Base-by-base conservation (phyloP, 1,140 invertebrate species). In the Lasioglossum albipes region DNA sequence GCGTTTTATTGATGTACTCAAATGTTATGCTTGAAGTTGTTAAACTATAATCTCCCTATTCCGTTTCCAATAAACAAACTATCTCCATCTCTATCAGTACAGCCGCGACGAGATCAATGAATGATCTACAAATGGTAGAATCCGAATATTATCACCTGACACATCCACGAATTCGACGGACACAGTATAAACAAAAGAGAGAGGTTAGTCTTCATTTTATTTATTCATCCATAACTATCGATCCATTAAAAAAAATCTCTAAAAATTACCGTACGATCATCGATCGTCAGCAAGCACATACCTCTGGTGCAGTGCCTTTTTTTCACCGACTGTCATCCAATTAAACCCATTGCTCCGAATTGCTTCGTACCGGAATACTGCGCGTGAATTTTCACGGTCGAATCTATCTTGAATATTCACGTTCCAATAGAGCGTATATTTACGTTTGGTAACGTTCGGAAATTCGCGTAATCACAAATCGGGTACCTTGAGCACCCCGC, bases 391-490 rank as follows among this genome's bases (percentile, higher is more conserved):
- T 42, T 5, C 20, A 6, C 52, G 16, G 41, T 41, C 20, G 12
- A 68, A 75, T 45, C n/a, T 10, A 27, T 7, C 20, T 41, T 27
- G 7, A 27, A 2, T 16, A 42, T 54, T 69, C 20, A 4, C 9
- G 36, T 20, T 27, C 69, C 42, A 66, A 61, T 45, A 45, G 64
- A 66, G 10, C 22, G 57, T 22, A 49, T 49, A 49, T 45, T 66
- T 80, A 65, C 41, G n/a, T 42, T 31, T 27, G 13, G 69, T 13
- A 61, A 62, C 52, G 45, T 41, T 71, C 42, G 31, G 36, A 79
- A 79, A 87, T 84, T 82, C 54, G 10, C 67, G 52, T 68, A 84
- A 87, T 87, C 83, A 75, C 49, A 52, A n/a, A n/a, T n/a, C n/a
- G n/a, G n/a, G n/a, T n/a, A n/a, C n/a, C n/a, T n/a, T n/a, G n/a